Percentiles rank a stretch among this genome's conserved stretches.
These are phyloP conservation scores for Hydropsyche tenuis DNA, from an alignment of 1,140 invertebrate genomes.

Conservation along the genomic window DNA sequence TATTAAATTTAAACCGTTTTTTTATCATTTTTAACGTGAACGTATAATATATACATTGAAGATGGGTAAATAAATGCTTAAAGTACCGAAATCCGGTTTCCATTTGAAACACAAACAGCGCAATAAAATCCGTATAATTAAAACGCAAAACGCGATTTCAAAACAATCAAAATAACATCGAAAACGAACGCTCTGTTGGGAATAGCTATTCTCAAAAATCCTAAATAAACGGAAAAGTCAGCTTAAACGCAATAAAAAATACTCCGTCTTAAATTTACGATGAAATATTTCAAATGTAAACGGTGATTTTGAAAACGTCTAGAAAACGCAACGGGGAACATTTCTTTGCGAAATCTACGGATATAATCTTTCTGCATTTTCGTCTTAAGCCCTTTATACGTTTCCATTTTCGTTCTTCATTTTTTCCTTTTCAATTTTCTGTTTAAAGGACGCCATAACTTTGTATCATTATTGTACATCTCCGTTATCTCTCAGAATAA, in stretches of 20 bases:
- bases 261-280: no score
- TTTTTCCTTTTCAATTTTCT: not conserved
- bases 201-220: no score
- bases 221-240: no score
- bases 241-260: no score
- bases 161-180: no score
- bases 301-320: no score
- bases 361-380: conserved; percentile 3
- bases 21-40: not conserved
- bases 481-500: no score
- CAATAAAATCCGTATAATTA: no score
- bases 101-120: no score
- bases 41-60: not conserved
- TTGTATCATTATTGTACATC: not conserved
- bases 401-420: not conserved
- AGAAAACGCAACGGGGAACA: not conserved
- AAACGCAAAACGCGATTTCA: no score
- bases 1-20: not conserved
- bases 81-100: not conserved
- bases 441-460: not conserved
- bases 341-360: not conserved
- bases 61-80: not conserved
- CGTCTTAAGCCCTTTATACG: not conserved
- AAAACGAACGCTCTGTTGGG: no score
- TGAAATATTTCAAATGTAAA: no score